Evolutionary conservation across 2,797 vertebrate genomes (phyloP).

Genomic region (Odontamblyopus lacepedii): DNA sequence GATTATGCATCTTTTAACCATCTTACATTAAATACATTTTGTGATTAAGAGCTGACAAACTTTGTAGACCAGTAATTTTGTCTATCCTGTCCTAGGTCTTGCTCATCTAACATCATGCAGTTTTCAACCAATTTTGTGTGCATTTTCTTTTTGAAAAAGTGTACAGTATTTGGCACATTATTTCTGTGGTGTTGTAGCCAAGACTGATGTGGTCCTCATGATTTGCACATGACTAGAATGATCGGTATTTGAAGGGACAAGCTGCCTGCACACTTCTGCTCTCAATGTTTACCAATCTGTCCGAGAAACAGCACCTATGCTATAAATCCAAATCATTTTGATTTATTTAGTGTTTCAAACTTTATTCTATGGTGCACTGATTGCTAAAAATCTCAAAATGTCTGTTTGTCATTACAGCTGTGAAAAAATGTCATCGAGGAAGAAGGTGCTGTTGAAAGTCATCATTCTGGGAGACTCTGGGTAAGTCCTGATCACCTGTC

Average conservation of each 20-base stretch:
- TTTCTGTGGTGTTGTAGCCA: slow-evolving; percentile 32
- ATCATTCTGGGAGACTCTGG: slow-evolving; percentile 94
- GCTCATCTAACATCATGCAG: too few species aligned
- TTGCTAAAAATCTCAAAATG: neutral
- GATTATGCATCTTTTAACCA: too few species aligned
- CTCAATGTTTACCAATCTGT: slow-evolving; percentile 13
- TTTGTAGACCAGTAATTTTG: too few species aligned
- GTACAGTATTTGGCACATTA: neutral
- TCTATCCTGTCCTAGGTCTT: too few species aligned
- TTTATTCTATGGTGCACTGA: neutral
- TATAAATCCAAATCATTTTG: neutral
- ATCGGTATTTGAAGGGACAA: slow-evolving; percentile 36
- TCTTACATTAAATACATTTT: too few species aligned
- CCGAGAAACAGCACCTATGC: slow-evolving; percentile 9
- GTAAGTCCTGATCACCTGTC: slow-evolving; percentile 75
- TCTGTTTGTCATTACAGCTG: slow-evolving; percentile 49
- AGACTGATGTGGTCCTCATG: slow-evolving; percentile 62
- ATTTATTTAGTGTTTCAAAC: slow-evolving; percentile 3
- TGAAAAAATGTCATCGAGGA: slow-evolving; percentile 93
- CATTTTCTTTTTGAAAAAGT: too few species aligned
- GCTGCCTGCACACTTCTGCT: slow-evolving; percentile 24
- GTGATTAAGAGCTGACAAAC: too few species aligned
- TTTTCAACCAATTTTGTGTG: too few species aligned
- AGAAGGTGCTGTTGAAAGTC: slow-evolving; percentile 96
- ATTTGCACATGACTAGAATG: slow-evolving; percentile 69